phyloP scores from a whole-genome alignment of 2,888 invertebrate species.

The Deilephila porcellus region DNA sequence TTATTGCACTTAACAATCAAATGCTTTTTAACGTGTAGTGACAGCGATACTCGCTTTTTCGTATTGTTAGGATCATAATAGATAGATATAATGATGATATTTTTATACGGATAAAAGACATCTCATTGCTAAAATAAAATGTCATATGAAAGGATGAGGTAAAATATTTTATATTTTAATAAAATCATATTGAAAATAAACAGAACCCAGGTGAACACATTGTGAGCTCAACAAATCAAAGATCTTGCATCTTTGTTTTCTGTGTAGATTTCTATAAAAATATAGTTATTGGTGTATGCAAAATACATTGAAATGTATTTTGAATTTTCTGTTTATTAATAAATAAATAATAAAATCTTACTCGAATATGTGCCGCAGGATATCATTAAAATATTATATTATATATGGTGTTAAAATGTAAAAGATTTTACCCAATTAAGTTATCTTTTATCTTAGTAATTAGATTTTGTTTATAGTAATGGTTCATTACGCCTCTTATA shows the following conservation, averaged over 20 bases:
- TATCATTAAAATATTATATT: background rate
- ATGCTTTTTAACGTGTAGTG: conserved; percentile 7
- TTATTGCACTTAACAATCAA: background rate
- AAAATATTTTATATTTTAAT: conserved; percentile 25
- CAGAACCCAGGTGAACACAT: too few species aligned
- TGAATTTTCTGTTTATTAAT: too few species aligned
- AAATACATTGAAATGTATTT: too few species aligned
- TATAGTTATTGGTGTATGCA: background rate
- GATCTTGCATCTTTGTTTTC: background rate
- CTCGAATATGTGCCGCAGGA: conserved; percentile 2
- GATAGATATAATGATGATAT: conserved; percentile 65
- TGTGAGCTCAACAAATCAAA: too few species aligned
- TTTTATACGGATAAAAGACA: conserved; percentile 79
- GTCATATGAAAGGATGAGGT: conserved; percentile 32
- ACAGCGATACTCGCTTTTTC: conserved; percentile 29
- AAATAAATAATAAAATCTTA: background rate
- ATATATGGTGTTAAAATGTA: conserved; percentile 1
- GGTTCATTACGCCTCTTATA: conserved; percentile 49
- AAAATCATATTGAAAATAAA: background rate
- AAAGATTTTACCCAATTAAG: conserved; percentile 1
- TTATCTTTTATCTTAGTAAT: conserved; percentile 45
- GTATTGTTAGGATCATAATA: conserved; percentile 41
- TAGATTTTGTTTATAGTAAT: conserved; percentile 50
- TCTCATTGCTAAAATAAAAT: conserved; percentile 44
- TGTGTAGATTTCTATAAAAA: background rate